A percentile compares a stretch with the other conserved stretches of the same genome.
These are phyloP conservation scores for Saccopteryx leptura DNA, from an alignment of 2,113 vertebrate genomes.

Conservation along the genomic window DNA sequence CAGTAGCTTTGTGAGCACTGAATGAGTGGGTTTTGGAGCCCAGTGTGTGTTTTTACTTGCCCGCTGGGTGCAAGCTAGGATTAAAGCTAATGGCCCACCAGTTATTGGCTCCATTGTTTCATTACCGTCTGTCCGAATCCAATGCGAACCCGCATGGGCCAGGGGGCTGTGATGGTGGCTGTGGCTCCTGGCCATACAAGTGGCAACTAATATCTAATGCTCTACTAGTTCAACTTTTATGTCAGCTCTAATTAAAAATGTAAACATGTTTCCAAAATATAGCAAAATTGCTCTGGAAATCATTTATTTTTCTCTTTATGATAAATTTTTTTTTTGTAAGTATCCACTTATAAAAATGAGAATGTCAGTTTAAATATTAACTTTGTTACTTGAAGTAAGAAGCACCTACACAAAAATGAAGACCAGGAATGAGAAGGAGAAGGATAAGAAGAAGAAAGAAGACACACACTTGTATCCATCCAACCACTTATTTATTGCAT, in stretches of 20 bases:
- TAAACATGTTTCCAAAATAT: neutral
- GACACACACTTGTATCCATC: neutral
- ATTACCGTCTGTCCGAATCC: no score
- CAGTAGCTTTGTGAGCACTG: no score
- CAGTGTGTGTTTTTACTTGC: no score
- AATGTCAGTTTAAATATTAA: neutral
- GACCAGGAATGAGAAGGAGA: neutral
- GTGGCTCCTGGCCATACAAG: no score
- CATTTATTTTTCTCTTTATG: neutral
- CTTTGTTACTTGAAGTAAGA: neutral
- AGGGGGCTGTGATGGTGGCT: no score
- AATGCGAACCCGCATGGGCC: no score
- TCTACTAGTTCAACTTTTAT: neutral
- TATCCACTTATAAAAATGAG: neutral
- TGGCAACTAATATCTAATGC: neutral
- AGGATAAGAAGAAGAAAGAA: neutral
- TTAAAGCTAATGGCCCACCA: no score
- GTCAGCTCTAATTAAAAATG: constrained; percentile 38
- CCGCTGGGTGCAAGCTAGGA: no score
- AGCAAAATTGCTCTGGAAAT: neutral
- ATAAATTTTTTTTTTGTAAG: neutral
- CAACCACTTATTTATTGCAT: neutral
- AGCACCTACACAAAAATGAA: neutral
- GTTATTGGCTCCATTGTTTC: no score
- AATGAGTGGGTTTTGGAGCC: no score